Percentiles rank a stretch among this genome's conserved stretches.
These are phyloP conservation scores for Amniataba percoides DNA, from an alignment of 2,797 vertebrate species.

Conservation along the genomic window DNA sequence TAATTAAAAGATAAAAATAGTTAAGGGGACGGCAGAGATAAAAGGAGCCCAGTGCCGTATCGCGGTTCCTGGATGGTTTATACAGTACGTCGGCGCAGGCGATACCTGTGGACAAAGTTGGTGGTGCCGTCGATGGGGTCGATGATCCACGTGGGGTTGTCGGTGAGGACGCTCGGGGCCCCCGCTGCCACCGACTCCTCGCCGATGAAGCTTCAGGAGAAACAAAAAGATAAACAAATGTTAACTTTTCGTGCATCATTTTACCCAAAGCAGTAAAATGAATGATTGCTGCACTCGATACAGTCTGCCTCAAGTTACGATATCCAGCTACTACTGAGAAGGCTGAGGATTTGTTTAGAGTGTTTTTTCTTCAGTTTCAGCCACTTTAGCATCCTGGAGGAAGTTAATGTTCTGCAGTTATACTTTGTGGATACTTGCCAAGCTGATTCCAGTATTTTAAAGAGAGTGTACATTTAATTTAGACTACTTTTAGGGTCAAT, in stretches of 20 bases:
- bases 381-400: background rate
- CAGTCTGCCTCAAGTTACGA: background rate
- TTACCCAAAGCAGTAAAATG: background rate
- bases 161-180: slow-evolving; percentile 87
- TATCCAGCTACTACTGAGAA: background rate
- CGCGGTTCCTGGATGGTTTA: slow-evolving; percentile 11
- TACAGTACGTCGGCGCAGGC: background rate
- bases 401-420: background rate
- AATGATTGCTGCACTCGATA: background rate
- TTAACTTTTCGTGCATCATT: background rate
- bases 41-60: slow-evolving; percentile 34
- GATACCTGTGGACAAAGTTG: slow-evolving; percentile 85
- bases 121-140: slow-evolving; percentile 85
- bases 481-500: no score
- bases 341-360: no score
- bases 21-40: slow-evolving; percentile 51
- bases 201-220: slow-evolving; percentile 90
- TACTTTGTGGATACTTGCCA: background rate
- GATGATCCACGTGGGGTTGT: slow-evolving; percentile 95
- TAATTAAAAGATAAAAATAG: slow-evolving; percentile 84
- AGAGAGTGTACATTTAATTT: background rate
- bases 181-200: slow-evolving; percentile 97
- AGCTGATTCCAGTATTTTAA: background rate
- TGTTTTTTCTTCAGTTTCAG: background rate
- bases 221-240: background rate